phyloP scores from a whole-genome alignment of 2,797 vertebrate genomes.

The Antrozous pallidus region DNA sequence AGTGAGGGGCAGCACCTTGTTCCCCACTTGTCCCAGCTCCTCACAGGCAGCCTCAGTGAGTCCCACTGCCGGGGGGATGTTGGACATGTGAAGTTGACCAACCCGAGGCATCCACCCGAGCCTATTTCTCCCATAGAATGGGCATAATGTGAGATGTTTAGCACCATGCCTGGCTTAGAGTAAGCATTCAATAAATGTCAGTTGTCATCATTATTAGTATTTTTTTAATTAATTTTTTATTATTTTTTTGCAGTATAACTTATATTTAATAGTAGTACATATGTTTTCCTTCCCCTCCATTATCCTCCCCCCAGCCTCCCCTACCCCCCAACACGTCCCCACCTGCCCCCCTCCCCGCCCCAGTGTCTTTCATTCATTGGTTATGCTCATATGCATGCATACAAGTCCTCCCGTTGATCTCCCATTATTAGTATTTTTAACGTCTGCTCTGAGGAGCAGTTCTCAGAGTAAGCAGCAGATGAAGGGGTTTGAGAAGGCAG shows the following conservation, averaged over 20 bases:
- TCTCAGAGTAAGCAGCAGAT: neutral
- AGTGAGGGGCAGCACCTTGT: neutral
- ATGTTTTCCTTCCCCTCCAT: no score
- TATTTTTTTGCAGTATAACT: no score
- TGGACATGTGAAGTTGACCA: neutral
- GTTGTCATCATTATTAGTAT: neutral
- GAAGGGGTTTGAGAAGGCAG: neutral
- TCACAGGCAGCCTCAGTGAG: neutral
- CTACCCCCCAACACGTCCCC: no score
- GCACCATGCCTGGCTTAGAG: neutral
- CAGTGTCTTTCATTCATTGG: no score
- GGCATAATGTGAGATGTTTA: neutral
- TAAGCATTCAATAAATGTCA: no score
- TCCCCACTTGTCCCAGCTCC: neutral
- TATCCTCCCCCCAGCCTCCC: no score
- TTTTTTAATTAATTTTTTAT: no score
- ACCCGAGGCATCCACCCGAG: neutral
- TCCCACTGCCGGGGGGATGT: neutral
- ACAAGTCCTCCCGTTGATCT: no score
- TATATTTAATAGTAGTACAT: no score
- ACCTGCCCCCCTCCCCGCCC: no score
- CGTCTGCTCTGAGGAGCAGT: neutral
- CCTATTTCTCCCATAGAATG: neutral
- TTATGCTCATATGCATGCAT: no score
- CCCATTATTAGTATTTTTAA: neutral